phyloP scores from a whole-genome alignment of 2,888 invertebrate species.

The Eristalis tenax region DNA sequence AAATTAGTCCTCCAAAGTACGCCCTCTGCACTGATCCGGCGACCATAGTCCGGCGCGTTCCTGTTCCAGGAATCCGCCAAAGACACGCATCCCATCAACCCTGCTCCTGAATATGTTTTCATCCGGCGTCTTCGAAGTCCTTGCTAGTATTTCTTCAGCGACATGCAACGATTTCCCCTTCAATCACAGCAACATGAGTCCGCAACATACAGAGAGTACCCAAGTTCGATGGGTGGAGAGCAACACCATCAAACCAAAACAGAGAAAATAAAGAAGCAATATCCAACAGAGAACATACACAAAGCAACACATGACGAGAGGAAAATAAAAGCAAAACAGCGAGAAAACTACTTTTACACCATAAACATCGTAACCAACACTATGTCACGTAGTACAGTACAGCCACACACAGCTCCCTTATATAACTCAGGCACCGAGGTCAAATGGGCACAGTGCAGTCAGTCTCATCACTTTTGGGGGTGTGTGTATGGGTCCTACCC shows the following conservation, averaged over 20 bases:
- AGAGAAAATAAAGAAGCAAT: slow-evolving; percentile 1
- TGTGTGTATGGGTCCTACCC: slow-evolving; percentile 66
- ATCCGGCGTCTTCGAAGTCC: background rate
- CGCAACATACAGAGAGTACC: slow-evolving; percentile 39
- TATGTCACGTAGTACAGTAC: slow-evolving; percentile 56
- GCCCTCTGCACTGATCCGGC: too few species aligned
- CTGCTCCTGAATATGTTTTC: background rate
- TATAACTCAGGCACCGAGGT: slow-evolving; percentile 55
- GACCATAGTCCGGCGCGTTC: background rate
- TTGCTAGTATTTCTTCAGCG: background rate
- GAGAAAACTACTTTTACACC: slow-evolving; percentile 67
- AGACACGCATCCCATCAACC: background rate
- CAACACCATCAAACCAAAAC: slow-evolving; percentile 34
- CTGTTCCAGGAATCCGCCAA: background rate
- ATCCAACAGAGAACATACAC: background rate
- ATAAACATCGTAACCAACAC: slow-evolving; percentile 70
- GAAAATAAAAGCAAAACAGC: slow-evolving; percentile 29
- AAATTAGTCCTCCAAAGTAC: background rate
- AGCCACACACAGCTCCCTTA: slow-evolving; percentile 50
- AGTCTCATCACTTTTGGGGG: slow-evolving; percentile 61
- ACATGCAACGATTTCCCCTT: slow-evolving; percentile 38
- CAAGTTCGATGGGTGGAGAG: slow-evolving; percentile 63
- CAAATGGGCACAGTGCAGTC: slow-evolving; percentile 68
- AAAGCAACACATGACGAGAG: slow-evolving; percentile 1
- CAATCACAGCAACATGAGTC: slow-evolving; percentile 34